Base-by-base conservation (phyloP, 2,888 invertebrate genomes). In the Melanchra persicariae region DNA sequence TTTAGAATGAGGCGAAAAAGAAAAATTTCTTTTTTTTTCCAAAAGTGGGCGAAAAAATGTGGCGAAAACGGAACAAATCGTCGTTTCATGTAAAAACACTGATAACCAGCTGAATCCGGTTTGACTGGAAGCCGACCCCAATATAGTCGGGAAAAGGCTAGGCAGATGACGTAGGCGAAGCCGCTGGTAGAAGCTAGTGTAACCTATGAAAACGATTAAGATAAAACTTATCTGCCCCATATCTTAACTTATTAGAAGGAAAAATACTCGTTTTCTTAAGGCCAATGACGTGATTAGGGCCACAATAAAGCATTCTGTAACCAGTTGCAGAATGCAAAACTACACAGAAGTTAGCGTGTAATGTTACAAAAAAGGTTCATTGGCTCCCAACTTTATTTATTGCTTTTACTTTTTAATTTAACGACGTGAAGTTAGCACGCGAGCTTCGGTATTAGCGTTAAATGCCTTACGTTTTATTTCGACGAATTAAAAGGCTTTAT, bases 341-440 rank as follows among this genome's bases (percentile, higher is more conserved):
- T 54, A 83, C 83, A 87, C 84, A 74, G 77, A 67, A 87, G 85
- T 77, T 87, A 70, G 89, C 89, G 88, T 89, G 89, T 86, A 76
- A 85, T 79, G 71, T 86, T 84, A 81, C 85, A 86, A 86, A 86
- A 88, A 86, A 87, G 87, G 91, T 85, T 90, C 91, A 87, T 87
- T 90, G 91, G 89, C 91, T 87, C 83, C 68, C 74, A 68, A 75
- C 69, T 77, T 90, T 90, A 91, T 91, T 91, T 91, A 91, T 89
- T 85, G 89, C 89, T 89, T 88, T 91, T 91, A 90, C 91, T 91
- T 91, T 91, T 91, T 89, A 90, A 90, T 88, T 90, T 89, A 90
- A 90, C 87, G 88, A 88, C 82, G 78, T 74, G 66, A 79, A 84
- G 79, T 86, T 84, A 85, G 84, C 91, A 91, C 91, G 91, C 91